Percentiles rank a stretch among this genome's conserved stretches.
Evolutionary conservation across 2,113 vertebrate genomes (phyloP).

Genomic region (Poecilia latipinna): DNA sequence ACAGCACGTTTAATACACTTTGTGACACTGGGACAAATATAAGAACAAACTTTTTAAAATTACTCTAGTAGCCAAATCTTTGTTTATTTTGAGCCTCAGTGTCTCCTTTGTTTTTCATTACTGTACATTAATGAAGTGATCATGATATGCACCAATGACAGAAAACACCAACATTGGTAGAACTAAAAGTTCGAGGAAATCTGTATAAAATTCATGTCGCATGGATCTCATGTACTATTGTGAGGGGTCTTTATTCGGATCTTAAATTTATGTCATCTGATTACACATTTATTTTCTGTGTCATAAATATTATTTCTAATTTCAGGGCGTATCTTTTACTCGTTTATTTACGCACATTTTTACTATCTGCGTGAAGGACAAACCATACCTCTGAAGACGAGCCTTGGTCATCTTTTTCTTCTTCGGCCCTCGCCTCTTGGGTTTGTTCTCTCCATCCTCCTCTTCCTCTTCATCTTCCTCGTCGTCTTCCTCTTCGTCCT

Average conservation of each 20-base stretch:
- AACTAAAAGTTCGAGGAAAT: too few relatives aligned
- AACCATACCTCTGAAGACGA: conserved; percentile 84
- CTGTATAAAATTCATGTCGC: too few relatives aligned
- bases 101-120: not conserved
- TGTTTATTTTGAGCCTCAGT: not conserved
- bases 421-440: conserved; percentile 95
- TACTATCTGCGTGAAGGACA: conserved; percentile 10
- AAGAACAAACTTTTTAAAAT: not conserved
- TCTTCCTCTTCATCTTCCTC: conserved; percentile 90
- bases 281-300: too few relatives aligned
- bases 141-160: too few relatives aligned
- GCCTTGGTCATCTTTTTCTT: conserved; percentile 99
- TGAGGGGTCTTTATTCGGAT: too few relatives aligned
- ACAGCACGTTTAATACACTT: not conserved
- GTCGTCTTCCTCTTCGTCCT: conserved; percentile 86
- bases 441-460: conserved; percentile 92
- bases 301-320: not conserved
- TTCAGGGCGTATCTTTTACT: not conserved
- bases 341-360: not conserved
- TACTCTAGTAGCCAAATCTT: not conserved
- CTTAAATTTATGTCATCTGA: not conserved
- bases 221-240: too few relatives aligned
- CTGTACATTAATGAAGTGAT: too few relatives aligned
- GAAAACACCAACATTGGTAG: too few relatives aligned
- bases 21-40: not conserved